Evolutionary conservation across 2,888 invertebrate species (phyloP).

Genomic region (Sinopyrophorus schimmeli): DNA sequence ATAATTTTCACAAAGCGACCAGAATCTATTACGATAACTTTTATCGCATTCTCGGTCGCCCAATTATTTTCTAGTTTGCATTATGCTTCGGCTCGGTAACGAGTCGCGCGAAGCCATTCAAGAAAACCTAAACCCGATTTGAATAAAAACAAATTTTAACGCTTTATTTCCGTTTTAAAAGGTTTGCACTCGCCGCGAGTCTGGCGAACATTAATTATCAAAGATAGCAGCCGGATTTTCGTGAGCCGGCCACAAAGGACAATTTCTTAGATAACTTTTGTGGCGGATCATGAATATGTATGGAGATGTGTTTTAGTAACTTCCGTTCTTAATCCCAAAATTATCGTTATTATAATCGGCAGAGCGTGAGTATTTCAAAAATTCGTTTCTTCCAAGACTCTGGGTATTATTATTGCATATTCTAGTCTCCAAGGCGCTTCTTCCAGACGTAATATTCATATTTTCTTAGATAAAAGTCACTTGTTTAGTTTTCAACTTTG

Average conservation of each 20-base stretch:
- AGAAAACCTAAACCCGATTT: no score
- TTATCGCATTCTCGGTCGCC: neutral
- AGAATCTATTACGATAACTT: slow-evolving; percentile 3
- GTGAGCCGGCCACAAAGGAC: slow-evolving; percentile 43
- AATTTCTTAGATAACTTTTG: slow-evolving; percentile 46
- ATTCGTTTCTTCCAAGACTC: slow-evolving; percentile 25
- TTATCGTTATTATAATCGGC: slow-evolving; percentile 43
- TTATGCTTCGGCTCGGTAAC: no score
- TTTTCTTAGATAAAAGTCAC: slow-evolving; percentile 23
- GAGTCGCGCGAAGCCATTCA: no score
- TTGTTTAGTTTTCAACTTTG: slow-evolving; percentile 19
- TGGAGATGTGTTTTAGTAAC: slow-evolving; percentile 45
- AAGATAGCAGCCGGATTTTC: slow-evolving; percentile 43
- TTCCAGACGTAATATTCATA: slow-evolving; percentile 18
- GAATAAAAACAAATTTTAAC: no score
- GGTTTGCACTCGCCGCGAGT: slow-evolving; percentile 49
- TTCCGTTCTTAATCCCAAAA: slow-evolving; percentile 45
- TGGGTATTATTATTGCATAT: slow-evolving; percentile 19
- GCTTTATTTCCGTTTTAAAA: slow-evolving; percentile 49
- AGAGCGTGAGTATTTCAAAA: slow-evolving; percentile 36
- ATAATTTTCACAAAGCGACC: slow-evolving; percentile 6
- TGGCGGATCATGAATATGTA: slow-evolving; percentile 46
- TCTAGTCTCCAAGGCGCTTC: slow-evolving; percentile 20
- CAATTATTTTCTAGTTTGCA: no score
- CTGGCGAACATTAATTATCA: slow-evolving; percentile 47